Evolutionary conservation across 2,797 vertebrate species (phyloP), one percentile per base, ranked within the genome.

Genomic region (Hemibagrus guttatus): DNA sequence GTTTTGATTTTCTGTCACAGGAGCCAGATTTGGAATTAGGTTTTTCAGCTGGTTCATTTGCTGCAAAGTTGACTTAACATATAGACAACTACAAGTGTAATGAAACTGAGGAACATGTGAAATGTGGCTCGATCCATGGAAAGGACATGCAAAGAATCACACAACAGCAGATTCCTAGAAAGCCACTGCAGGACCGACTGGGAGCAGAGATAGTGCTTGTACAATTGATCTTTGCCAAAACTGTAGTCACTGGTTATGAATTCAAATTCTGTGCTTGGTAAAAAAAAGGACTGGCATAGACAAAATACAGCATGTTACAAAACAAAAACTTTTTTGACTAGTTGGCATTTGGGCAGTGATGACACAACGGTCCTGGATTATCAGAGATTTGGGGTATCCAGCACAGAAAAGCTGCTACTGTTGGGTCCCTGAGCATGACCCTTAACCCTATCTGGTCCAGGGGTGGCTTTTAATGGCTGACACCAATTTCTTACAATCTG

Each of bases 201-300:
- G 87, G 86, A 89, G 75, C 64, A 35, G 59, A 86, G 83, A 89
- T 88, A 83, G 80, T 84, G 82, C 82, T 85, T 85, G 74, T 86
- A 76, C 63, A 17, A 86, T 87, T 84, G 87, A 89, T 83, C 76
- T 54, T 87, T 89, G 89, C 82, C 82, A 87, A 89, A 84, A 74
- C 54, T 90, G 87, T 87, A 74, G 88, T 88, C 39, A 4, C 86
- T 87, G 89, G 90, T 88, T 90, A 91, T 89, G 90, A 88, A 92
- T 91, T 90, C 87, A 39, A 80, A 61, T 42, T 80, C 31, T 61
- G 19, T 79, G 54, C 19, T 35, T 59, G 11, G 19, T 35, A 4
- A 79, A 39, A 4, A 79, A 39, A 31, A 26, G 54, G 52, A 21
- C 23, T 49, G 23, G 21, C 23, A 13, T 71, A 2, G 68, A 69